Percentiles rank a stretch among this genome's conserved stretches.
phyloP scores from a whole-genome alignment of 2,797 vertebrate species.

The Propithecus perrieri region DNA sequence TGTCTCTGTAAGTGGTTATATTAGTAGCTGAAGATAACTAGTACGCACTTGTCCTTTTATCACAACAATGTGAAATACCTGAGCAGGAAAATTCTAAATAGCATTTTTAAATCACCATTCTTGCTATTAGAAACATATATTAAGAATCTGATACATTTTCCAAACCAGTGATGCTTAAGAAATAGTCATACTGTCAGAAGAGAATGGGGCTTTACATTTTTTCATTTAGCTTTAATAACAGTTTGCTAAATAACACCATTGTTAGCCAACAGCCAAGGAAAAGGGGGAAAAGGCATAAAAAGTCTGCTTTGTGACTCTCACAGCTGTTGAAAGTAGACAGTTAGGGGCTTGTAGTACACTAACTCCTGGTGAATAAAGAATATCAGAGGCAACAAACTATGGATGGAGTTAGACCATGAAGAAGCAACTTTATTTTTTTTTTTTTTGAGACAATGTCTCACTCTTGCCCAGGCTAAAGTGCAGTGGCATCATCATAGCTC shows the following conservation, averaged over 20 bases:
- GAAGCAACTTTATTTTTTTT: not conserved
- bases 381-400: not conserved
- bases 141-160: not conserved
- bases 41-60: not conserved
- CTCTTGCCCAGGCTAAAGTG: too few species aligned
- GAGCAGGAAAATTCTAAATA: conserved; percentile 33
- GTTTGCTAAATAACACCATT: conserved; percentile 42
- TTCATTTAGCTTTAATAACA: not conserved
- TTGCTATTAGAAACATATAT: conserved; percentile 38
- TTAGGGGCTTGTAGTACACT: not conserved
- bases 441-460: not conserved
- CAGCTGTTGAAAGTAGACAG: conserved; percentile 37
- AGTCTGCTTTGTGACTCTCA: conserved; percentile 14
- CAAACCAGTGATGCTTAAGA: conserved; percentile 16
- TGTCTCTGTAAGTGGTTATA: not conserved
- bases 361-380: conserved; percentile 14
- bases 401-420: not conserved
- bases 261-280: not conserved
- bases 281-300: not conserved
- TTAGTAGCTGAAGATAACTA: not conserved
- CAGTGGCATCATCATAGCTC: too few species aligned
- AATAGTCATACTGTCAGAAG: not conserved
- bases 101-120: conserved; percentile 49
- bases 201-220: conserved; percentile 2
- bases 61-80: not conserved